Conservation (phyloP, 2,888 invertebrate genomes). For the Aporophyla nigra region DNA sequence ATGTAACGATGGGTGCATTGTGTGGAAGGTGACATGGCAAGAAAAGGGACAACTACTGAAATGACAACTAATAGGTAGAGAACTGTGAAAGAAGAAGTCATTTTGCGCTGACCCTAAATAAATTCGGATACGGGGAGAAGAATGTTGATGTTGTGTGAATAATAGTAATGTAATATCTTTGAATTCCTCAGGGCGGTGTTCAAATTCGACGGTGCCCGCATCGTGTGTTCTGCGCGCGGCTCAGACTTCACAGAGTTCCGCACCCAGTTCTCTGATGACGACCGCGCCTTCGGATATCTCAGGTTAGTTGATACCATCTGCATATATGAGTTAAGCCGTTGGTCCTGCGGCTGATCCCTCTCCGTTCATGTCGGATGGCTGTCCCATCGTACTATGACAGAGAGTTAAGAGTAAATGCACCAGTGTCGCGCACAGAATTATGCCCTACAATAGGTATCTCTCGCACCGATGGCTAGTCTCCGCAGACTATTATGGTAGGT, state of each 20-base stretch:
- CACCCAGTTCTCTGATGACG: conserved; percentile 93
- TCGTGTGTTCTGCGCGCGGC: conserved; percentile 93
- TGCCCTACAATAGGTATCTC: too few species aligned
- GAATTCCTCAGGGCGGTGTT: conserved; percentile 92
- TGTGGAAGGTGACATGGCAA: background rate
- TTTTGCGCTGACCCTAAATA: background rate
- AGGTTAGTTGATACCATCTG: conserved; percentile 77
- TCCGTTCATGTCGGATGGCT: too few species aligned
- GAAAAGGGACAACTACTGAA: background rate
- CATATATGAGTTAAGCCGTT: background rate
- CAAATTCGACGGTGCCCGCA: conserved; percentile 93
- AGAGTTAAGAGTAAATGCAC: too few species aligned
- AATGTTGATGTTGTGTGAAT: background rate
- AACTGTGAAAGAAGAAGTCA: background rate
- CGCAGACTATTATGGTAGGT: too few species aligned
- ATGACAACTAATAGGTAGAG: background rate
- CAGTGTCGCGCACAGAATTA: too few species aligned
- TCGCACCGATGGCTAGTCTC: too few species aligned
- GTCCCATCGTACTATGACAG: too few species aligned
- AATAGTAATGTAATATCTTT: background rate
- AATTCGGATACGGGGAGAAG: too few species aligned
- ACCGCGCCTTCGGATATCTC: conserved; percentile 94
- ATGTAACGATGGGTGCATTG: background rate
- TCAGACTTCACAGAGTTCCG: conserved; percentile 93
- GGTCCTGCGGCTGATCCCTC: too few species aligned